Conservation (phyloP, 2,888 invertebrate genomes). For the Sicus ferrugineus region DNA sequence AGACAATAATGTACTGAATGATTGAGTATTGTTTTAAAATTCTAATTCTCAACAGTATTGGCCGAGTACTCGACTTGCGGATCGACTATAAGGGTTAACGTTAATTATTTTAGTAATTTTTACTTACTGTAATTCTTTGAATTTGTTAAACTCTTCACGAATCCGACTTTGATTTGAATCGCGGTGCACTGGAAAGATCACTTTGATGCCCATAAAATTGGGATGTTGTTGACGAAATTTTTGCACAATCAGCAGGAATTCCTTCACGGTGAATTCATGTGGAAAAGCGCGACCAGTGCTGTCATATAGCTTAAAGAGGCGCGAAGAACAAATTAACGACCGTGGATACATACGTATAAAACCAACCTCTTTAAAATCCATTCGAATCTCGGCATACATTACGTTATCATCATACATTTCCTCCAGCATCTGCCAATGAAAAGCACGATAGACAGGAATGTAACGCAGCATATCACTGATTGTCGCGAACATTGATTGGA, state of each 20-base stretch:
- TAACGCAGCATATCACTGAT: slow-evolving; percentile 66
- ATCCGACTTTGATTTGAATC: slow-evolving; percentile 41
- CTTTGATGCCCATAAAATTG: slow-evolving; percentile 69
- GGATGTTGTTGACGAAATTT: slow-evolving; percentile 68
- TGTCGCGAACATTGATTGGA: slow-evolving; percentile 66
- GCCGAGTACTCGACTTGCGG: no score
- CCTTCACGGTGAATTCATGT: slow-evolving; percentile 62
- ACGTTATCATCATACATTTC: slow-evolving; percentile 71
- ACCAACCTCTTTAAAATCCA: slow-evolving; percentile 50
- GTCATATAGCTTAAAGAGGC: slow-evolving; percentile 65
- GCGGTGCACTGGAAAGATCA: slow-evolving; percentile 66
- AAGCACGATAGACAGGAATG: slow-evolving; percentile 68
- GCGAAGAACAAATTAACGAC: background rate
- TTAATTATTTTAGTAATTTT: background rate
- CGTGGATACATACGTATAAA: background rate
- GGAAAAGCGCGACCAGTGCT: slow-evolving; percentile 67
- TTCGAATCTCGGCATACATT: slow-evolving; percentile 70
- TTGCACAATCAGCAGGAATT: slow-evolving; percentile 60
- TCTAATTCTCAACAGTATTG: no score
- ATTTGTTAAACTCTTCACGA: slow-evolving; percentile 45
- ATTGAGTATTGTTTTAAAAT: background rate
- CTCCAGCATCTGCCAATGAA: slow-evolving; percentile 67
- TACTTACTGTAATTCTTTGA: slow-evolving; percentile 55
- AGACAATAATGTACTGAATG: no score
- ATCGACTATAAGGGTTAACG: no score